Evolutionary conservation across 2,113 vertebrate species (phyloP).

Genomic region (Daubentonia madagascariensis): DNA sequence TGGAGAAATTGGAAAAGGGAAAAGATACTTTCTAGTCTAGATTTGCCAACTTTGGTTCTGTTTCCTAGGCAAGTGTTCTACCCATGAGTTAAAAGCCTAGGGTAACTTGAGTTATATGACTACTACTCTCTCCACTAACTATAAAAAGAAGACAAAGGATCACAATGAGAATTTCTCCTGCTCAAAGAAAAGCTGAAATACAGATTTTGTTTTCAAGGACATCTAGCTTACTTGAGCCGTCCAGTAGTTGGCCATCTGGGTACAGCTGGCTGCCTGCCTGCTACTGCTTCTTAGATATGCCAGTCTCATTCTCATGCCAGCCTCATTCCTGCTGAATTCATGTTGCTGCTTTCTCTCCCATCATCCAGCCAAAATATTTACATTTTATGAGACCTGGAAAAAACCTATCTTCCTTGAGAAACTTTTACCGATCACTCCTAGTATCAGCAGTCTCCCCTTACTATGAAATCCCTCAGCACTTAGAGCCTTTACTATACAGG

Average conservation of each 20-base stretch:
- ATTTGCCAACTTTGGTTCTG: not conserved
- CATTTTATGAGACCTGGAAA: not conserved
- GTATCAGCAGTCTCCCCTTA: not conserved
- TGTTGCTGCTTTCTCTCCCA: not conserved
- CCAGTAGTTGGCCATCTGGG: not conserved
- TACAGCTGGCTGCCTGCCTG: not conserved
- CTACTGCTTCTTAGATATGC: not conserved
- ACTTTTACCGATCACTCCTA: not conserved
- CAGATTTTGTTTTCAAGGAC: not conserved
- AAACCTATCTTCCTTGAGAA: not conserved
- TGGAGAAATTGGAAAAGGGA: not conserved
- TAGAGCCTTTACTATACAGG: not conserved
- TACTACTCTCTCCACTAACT: not conserved
- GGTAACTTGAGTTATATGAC: not conserved
- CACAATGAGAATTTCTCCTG: not conserved
- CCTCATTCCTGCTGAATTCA: not conserved
- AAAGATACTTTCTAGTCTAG: not conserved
- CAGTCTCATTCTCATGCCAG: not conserved
- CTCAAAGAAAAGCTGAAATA: not conserved
- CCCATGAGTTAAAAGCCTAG: not conserved
- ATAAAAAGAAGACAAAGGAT: not conserved
- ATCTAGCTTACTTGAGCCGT: not conserved
- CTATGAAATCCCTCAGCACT: not conserved
- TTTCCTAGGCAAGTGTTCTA: not conserved
- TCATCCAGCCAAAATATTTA: not conserved